Percentiles rank a stretch among this genome's conserved stretches.
Conservation (phyloP, 1,140 invertebrate genomes). For the Ostrea edulis region DNA sequence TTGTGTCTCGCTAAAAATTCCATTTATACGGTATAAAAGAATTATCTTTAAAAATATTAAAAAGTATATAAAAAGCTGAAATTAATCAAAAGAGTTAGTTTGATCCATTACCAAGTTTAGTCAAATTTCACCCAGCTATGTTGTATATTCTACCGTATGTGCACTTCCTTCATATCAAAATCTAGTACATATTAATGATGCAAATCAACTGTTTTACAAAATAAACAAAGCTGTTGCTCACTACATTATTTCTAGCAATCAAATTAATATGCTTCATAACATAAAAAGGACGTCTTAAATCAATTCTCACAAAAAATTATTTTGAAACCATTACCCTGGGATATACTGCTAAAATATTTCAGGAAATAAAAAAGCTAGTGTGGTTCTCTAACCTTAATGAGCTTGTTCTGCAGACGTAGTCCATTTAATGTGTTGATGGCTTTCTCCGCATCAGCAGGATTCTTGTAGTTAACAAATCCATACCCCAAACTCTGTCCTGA, state of each 20-base stretch:
- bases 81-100: too few species aligned
- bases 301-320: constrained; percentile 11
- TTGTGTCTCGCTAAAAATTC: too few species aligned
- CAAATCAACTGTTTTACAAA: neutral
- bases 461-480: constrained; percentile 99
- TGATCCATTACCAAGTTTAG: constrained; percentile 27
- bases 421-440: constrained; percentile 98
- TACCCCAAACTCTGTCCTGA: constrained; percentile 98
- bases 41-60: too few species aligned
- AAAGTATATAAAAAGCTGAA: too few species aligned
- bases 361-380: neutral
- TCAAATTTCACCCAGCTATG: constrained; percentile 3
- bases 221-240: constrained; percentile 20
- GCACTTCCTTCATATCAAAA: neutral
- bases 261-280: constrained; percentile 19
- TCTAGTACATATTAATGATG: neutral
- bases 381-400: constrained; percentile 92
- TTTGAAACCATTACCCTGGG: constrained; percentile 13
- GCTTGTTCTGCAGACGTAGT: constrained; percentile 98
- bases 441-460: constrained; percentile 97
- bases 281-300: constrained; percentile 18
- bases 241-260: neutral
- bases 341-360: neutral
- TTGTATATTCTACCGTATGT: constrained; percentile 5
- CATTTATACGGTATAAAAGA: too few species aligned